phyloP scores from a whole-genome alignment of 2,797 vertebrate species.

The Lutjanus argentimaculatus region DNA sequence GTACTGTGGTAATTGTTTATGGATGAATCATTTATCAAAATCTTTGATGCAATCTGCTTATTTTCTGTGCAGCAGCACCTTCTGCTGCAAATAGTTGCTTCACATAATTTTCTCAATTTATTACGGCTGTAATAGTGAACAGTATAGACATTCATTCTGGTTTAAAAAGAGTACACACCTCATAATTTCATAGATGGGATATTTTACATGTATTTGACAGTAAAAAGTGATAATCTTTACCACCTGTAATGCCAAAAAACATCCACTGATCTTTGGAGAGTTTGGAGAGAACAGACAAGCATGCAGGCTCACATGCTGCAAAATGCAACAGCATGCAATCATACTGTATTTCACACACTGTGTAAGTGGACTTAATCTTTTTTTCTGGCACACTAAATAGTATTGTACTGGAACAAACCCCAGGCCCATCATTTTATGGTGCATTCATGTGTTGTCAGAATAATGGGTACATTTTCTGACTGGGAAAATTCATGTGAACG shows the following conservation, averaged over 20 bases:
- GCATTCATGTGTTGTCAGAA: too few relatives aligned
- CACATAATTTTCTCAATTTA: background rate
- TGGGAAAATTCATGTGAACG: too few relatives aligned
- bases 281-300: too few relatives aligned
- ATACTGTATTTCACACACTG: too few relatives aligned
- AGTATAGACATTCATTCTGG: background rate
- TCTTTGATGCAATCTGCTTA: background rate
- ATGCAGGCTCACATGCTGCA: too few relatives aligned
- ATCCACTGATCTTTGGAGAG: too few relatives aligned
- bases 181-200: background rate
- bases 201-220: background rate
- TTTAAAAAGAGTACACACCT: background rate
- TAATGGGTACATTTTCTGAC: too few relatives aligned
- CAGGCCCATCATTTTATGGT: too few relatives aligned
- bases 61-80: background rate
- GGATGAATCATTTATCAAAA: background rate
- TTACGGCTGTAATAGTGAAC: background rate
- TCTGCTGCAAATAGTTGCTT: background rate
- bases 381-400: too few relatives aligned
- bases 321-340: too few relatives aligned
- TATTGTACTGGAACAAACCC: too few relatives aligned
- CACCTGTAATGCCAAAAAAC: background rate
- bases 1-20: background rate
- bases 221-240: background rate
- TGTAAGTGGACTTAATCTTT: too few relatives aligned